phyloP scores from a whole-genome alignment of 1,140 invertebrate genomes.

The Nixonia krombeini region DNA sequence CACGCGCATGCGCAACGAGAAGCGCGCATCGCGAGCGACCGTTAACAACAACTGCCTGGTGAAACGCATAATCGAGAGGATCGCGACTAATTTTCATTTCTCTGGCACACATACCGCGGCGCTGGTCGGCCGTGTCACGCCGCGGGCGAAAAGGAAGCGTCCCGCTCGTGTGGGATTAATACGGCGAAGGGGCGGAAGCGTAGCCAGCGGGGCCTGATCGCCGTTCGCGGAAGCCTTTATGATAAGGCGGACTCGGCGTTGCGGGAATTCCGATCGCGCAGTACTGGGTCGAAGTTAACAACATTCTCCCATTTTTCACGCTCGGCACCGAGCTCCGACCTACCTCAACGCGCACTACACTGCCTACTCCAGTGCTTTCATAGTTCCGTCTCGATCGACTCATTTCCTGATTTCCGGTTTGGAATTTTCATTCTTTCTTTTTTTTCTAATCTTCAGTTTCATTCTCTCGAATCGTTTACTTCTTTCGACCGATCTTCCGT shows the following conservation, averaged over 20 bases:
- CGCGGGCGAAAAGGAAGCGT: constrained; percentile 14
- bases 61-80: constrained; percentile 14
- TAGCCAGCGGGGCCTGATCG: neutral
- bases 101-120: constrained; percentile 14
- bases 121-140: neutral
- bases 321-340: neutral
- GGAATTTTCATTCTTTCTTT: too few species aligned
- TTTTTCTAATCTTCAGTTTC: too few species aligned
- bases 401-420: too few species aligned
- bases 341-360: too few species aligned
- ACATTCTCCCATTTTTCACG: neutral
- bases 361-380: too few species aligned
- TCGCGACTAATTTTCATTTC: constrained; percentile 20
- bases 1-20: too few species aligned
- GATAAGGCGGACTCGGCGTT: neutral
- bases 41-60: too few species aligned
- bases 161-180: constrained; percentile 7
- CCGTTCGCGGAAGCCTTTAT: constrained; percentile 8
- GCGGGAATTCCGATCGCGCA: constrained; percentile 1
- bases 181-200: neutral
- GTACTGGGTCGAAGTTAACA: neutral
- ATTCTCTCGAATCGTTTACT: too few species aligned
- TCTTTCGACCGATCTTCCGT: too few species aligned
- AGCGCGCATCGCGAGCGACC: too few species aligned
- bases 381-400: too few species aligned